Base-by-base conservation (phyloP, 2,797 vertebrate genomes). In the Passerculus sandwichensis region DNA sequence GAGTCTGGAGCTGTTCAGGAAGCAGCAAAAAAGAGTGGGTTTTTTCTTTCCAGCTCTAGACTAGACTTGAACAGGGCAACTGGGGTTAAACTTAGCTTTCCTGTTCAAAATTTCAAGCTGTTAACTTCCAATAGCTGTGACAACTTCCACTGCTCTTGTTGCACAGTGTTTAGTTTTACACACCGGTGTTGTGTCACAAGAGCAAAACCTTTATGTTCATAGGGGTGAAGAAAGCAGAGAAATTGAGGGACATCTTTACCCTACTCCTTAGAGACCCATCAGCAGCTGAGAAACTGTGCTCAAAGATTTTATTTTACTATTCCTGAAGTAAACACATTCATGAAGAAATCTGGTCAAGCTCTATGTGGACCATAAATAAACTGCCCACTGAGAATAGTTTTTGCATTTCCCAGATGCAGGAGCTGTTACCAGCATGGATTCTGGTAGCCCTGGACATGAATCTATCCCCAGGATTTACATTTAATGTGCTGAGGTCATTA, bases 61-160 rank as follows among this genome's bases (percentile, higher is more conserved):
- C 45, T 73, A 72, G 73, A 62, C 64, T 70, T 66, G n/a, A 88
- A 60, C 20, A 34, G 85, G 45, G 62, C 38, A 57, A 64, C 53
- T 67, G 64, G 42, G 71, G 67, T 93, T 94, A 89, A 90, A 79
- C 36, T 90, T 70, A n/a, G 36, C 38, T 76, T 91, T 90, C 71
- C 53, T 64, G 57, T 73, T 64, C 53, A 57, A 69, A 71, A 70
- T 79, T 40, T 65, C 57, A 17, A 44, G 80, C 83, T 96, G 45
- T 61, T 88, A 61, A 34, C 42, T 82, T 93, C 64, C 60, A 25
- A 16, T 36, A 71, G 84, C 61, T 93, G n/a, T 71, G 53, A 82
- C 0, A 3, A 60, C 32, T 86, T 78, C 44, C 65, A 8, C 47
- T 91, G 88, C 56, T 92, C 40, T 70, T 64, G n/a, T 88, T 77